Evolutionary conservation across 1,140 invertebrate genomes (phyloP), one percentile per base, ranked within the genome.

Genomic region (Asobara japonica): DNA sequence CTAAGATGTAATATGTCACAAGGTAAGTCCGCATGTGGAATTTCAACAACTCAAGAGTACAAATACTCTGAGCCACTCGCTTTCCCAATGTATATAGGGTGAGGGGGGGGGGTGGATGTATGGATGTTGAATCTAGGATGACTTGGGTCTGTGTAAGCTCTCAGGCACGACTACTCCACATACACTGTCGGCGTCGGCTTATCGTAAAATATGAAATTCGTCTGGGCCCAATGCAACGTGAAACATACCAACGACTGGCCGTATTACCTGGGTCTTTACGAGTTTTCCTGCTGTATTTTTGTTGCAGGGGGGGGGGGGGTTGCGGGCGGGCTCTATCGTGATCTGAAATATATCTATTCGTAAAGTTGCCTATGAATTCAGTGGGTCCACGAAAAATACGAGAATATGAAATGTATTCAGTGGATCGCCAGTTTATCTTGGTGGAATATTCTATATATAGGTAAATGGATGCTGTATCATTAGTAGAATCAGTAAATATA

Each of bases 161-260:
- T 56, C 51, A 10, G 22, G 51, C 1, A 27, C 51, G 45, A 51
- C 18, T 25, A 45, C 20, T 22, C 13, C 18, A 13, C 51, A 27
- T 56, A 56, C 13, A 56, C 45, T 56, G 51, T 56, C 51, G 20
- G 51, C 3, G 11, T 56, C 22, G 51, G 51, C 51, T 56, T 56
- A 56, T 56, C 51, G 51, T 56, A 56, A 56, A 56, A 56, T 56
- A 56, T 56, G 51, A 56, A 56, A 56, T 56, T 56, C 22, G 51
- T 56, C 51, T 56, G 51, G 51, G 51, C 51, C 51, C 51, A 56
- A 56, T 56, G 51, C 51, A 56, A 56, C 51, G 51, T 56, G 51
- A 56, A 22, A 56, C 51, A 56, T 56, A 56, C 51, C 51, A 56
- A 56, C 51, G 18, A 56, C 51, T 56, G 4, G 51, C n/a, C 13